These are phyloP conservation scores for Lichenostomus cassidix DNA, from an alignment of 2,113 vertebrate genomes.

Conservation along the genomic window DNA sequence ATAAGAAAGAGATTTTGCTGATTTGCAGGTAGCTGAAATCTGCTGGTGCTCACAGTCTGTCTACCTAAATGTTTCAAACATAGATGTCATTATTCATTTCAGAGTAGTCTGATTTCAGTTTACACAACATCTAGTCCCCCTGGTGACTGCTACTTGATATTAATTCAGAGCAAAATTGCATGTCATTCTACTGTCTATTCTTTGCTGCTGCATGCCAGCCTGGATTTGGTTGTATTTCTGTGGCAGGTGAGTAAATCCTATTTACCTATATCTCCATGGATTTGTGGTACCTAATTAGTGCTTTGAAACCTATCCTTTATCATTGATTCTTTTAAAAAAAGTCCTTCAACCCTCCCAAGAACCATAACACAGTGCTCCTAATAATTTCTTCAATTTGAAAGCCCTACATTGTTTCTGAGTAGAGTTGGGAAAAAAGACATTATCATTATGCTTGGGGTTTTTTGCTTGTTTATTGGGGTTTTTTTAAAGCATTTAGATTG, in stretches of 20 bases:
- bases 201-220: background rate
- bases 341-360: background rate
- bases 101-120: background rate
- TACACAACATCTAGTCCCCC: background rate
- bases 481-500: background rate
- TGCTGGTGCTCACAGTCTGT: background rate
- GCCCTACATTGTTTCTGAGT: background rate
- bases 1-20: background rate
- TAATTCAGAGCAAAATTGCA: conserved; percentile 2
- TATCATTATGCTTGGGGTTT: background rate
- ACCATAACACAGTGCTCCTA: background rate
- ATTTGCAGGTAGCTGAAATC: background rate
- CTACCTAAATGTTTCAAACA: background rate
- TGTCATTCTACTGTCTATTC: background rate
- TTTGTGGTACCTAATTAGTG: background rate
- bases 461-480: accelerated
- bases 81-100: background rate
- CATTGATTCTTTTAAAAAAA: background rate
- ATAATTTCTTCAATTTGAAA: background rate
- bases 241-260: background rate
- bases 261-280: background rate
- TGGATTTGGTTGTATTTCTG: background rate
- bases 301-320: background rate
- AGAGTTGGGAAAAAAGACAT: background rate
- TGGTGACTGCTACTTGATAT: background rate